Base-by-base conservation (phyloP, 2,888 invertebrate genomes). In the Notodonta dromedarius region DNA sequence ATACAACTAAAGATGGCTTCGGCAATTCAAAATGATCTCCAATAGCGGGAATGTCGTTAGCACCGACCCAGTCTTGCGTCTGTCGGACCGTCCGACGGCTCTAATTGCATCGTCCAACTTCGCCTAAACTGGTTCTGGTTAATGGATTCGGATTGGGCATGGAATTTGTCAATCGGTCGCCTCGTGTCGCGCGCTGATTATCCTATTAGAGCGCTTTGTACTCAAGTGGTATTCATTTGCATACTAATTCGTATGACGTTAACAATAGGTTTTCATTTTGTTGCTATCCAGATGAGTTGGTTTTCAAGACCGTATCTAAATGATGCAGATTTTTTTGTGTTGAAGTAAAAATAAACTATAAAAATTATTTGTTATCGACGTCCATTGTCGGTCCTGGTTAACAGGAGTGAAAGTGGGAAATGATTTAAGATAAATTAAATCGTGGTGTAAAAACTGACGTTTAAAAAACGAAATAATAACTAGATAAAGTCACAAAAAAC, bases 61-160 rank as follows among this genome's bases (percentile, higher is more conserved):
- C 73, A 66, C 57, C 58, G 63, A 42, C 57, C 62, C 53, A 58
- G 73, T 71, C 79, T 78, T 74, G 71, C 64, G 67, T 73, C 69
- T 51, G 65, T 53, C 66, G 72, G 71, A 76, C 64, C 71, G 63
- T 58, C 52, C 60, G 72, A 72, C 76, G 74, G 76, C 71, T 78
- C 83, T 89, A 89, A 90, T 89, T 88, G 89, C 87, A 84, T 83
- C 82, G 83, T 76, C 82, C 77, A 83, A 88, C 84, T 86, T 83
- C 79, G 77, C 66, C 73, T 78, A 84, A 89, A 88, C 89, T 88
- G 90, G 82, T 87, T 82, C 85, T 80, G 79, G 88, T 87, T 91
- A 90, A 91, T 91, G 89, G 88, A 88, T 88, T 89, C 80, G 79
- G 78, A 83, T 84, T 83, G 83, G 76, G 78, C 79, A 79, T 79